Conservation (phyloP, 2,797 vertebrate species). For the Sebastes melanostomus region DNA sequence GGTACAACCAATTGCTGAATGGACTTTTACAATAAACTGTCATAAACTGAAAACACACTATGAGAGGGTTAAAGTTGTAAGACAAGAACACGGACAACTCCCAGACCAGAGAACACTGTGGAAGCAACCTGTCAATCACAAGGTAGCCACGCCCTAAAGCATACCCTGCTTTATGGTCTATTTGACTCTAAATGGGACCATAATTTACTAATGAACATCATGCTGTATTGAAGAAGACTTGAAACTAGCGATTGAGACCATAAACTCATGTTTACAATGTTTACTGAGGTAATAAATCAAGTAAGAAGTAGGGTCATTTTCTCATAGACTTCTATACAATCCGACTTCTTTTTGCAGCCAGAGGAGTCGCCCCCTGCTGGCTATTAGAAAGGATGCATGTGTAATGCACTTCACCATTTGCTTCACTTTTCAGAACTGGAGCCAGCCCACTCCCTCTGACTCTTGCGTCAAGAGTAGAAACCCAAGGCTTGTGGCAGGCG, state of each 20-base stretch:
- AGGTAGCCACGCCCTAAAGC: neutral
- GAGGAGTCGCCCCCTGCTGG: neutral
- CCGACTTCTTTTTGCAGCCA: neutral
- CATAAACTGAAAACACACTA: neutral
- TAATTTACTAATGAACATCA: neutral
- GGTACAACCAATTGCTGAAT: no score
- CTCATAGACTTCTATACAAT: neutral
- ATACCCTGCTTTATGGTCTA: neutral
- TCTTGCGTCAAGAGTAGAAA: conserved; percentile 27
- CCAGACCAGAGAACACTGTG: neutral
- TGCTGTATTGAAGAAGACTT: neutral
- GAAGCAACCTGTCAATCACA: neutral
- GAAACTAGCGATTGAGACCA: no score
- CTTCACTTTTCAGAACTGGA: neutral
- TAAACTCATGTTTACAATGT: no score
- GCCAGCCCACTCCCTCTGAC: neutral
- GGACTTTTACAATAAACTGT: no score
- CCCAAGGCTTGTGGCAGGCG: conserved; percentile 37
- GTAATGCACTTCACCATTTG: neutral
- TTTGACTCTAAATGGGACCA: neutral
- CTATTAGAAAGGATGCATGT: neutral
- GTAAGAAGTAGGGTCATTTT: neutral
- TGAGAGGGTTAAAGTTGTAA: neutral
- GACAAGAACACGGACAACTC: neutral
- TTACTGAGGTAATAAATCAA: neutral